Conservation (phyloP, 2,797 vertebrate genomes). For the Semotilus atromaculatus region DNA sequence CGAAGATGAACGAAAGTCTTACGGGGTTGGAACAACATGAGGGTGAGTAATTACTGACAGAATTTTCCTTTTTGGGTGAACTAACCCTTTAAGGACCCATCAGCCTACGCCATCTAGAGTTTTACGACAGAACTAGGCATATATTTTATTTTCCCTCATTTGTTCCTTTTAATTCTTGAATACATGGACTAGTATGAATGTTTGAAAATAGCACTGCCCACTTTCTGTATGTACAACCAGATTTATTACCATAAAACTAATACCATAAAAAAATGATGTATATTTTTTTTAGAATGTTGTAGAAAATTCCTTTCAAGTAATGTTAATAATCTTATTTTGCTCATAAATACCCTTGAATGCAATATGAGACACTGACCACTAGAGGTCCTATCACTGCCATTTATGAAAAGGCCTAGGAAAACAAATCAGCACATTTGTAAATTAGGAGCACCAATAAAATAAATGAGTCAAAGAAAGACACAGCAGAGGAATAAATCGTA, state of each 20-base stretch:
- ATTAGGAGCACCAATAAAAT: constrained; percentile 7
- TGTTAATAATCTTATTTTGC: background rate
- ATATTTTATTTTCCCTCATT: background rate
- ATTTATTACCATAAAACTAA: background rate
- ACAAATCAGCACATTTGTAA: background rate
- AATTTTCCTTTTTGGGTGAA: too few relatives aligned
- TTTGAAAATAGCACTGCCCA: background rate
- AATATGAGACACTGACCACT: constrained; percentile 51
- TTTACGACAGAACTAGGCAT: too few relatives aligned
- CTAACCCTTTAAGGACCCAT: too few relatives aligned
- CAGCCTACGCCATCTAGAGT: too few relatives aligned
- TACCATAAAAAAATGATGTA: too few relatives aligned
- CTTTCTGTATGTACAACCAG: background rate
- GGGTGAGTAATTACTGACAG: too few relatives aligned
- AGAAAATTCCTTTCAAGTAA: background rate
- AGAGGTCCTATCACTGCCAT: constrained; percentile 55
- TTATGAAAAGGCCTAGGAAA: constrained; percentile 20
- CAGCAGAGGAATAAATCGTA: constrained; percentile 22
- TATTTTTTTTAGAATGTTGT: background rate
- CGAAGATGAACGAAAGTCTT: too few relatives aligned
- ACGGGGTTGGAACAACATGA: too few relatives aligned
- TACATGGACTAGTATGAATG: background rate
- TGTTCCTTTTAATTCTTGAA: constrained; percentile 1
- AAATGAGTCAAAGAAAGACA: constrained; percentile 23
- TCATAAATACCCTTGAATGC: background rate